Evolutionary conservation across 1,140 invertebrate species (phyloP), one percentile per base, ranked within the genome.

Genomic region (Scaptomyza graminum): DNA sequence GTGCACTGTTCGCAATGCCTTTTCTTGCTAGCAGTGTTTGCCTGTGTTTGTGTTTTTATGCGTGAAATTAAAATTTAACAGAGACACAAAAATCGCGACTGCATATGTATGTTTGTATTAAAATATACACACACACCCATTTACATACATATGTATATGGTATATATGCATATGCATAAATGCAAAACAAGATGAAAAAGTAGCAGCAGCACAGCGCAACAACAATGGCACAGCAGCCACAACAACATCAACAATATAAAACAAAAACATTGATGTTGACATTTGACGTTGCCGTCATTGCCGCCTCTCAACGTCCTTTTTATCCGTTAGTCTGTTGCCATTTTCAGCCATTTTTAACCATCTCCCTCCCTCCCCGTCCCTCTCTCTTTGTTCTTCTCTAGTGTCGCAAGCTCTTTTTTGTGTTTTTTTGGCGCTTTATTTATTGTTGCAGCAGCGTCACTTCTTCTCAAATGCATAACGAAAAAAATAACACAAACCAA

Each of bases 31-130:
- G 46, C 49, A 39, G 34, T 44, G 13, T 41, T 15, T 51, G 39
- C n/a, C 18, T 69, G 63, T 74, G 66, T 72, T 62, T 77, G 60
- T 77, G 74, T 82, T 77, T 84, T 85, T 75, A 69, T 85, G 69
- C 74, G 81, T 85, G 82, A 85, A 85, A 85, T 85, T 85, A 85
- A 85, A 85, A 85, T 80, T 85, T 80, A 77, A 85, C 63, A 70
- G 46, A 62, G 62, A 68, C 52, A 76, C 64, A 78, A 79, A 82
- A 87, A 82, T n/a, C 52, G 52, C 51, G 46, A 60, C 63, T 50
- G 63, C 34, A 52, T 34, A 34, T 34, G 31, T 34, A 41, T 76
- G 47, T 57, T 44, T 82, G 64, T 18, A 67, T 70, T 67, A 67
- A 56, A 51, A 51, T 57, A 51, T 68, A 54, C 63, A 57, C 39